Conservation (phyloP, 2,113 vertebrate genomes). For the Falcunculus frontatus region DNA sequence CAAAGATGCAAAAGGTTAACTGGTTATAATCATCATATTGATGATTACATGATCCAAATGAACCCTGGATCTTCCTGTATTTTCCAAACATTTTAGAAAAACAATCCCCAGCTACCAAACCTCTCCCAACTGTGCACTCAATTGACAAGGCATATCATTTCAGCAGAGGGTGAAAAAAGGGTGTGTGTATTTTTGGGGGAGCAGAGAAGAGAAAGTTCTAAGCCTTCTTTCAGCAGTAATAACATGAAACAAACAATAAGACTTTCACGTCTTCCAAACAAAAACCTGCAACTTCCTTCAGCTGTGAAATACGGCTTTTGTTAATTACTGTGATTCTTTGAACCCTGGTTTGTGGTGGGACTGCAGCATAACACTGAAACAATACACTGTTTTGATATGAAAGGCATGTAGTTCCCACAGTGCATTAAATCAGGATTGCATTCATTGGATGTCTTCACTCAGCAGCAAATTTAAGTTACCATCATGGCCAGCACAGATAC, state of each 20-base stretch:
- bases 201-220: background rate
- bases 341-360: background rate
- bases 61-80: background rate
- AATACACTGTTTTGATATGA: background rate
- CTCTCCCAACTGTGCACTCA: background rate
- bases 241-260: background rate
- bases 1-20: background rate
- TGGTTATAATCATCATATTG: background rate
- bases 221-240: background rate
- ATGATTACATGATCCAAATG: background rate
- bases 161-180: background rate
- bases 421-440: background rate
- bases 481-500: background rate
- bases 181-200: background rate
- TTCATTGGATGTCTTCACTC: background rate
- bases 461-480: background rate
- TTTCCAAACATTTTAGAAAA: background rate
- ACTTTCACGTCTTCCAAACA: background rate
- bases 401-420: background rate
- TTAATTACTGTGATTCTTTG: slow-evolving; percentile 7
- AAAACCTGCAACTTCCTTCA: background rate
- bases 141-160: background rate
- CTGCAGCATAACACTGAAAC: background rate
- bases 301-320: background rate
- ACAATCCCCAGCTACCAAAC: background rate